Evolutionary conservation across 2,113 vertebrate genomes (phyloP), one percentile per base, ranked within the genome.

Genomic region (Dryoscopus gambensis): DNA sequence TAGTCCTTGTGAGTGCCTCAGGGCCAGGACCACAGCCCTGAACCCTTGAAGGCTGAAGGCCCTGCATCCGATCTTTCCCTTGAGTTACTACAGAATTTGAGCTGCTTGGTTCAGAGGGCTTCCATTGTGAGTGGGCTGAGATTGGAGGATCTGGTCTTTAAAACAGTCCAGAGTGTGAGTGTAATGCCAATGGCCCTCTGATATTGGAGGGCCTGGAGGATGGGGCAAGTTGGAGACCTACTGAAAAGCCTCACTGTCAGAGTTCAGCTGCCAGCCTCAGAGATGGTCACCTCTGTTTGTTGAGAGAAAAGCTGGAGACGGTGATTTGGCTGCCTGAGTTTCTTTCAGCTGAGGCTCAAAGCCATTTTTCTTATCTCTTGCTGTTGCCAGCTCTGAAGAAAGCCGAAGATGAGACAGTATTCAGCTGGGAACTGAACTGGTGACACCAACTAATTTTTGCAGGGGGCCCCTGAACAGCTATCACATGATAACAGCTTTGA

Each of bases 401-500:
- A 56, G 52, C 56, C 3, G 0, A 35, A 7, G 60, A 82, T 37
- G 47, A 87, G 68, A 56, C 57, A 60, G 33, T 39, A 31, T 77
- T 90, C 81, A 87, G 17, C 64, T 92, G 86, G 89, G 49, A 84
- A 68, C 40, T 75, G 84, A 92, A 68, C 47, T 94, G 62, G 18
- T 93, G 91, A 84, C 64, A 79, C 64, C 19, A 74, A n/a, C 16
- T 47, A 62, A 59, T 89, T 91, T 84, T 91, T 91, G 69, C 35
- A 79, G 67, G 31, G 21, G 33, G 5, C 15, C 74, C 12, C 60
- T 53, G 31, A 83, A 30, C 31, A 76, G 33, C 79, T 83, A 42
- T 92, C 96, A 57, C 53, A 28, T 85, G 69, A 22, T 89, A 89
- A 84, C 73, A 78, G 76, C 91, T 92, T 92, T 78, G 79, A 63